Conservation (phyloP, 2,113 vertebrate species). For the Mustelus asterias region DNA sequence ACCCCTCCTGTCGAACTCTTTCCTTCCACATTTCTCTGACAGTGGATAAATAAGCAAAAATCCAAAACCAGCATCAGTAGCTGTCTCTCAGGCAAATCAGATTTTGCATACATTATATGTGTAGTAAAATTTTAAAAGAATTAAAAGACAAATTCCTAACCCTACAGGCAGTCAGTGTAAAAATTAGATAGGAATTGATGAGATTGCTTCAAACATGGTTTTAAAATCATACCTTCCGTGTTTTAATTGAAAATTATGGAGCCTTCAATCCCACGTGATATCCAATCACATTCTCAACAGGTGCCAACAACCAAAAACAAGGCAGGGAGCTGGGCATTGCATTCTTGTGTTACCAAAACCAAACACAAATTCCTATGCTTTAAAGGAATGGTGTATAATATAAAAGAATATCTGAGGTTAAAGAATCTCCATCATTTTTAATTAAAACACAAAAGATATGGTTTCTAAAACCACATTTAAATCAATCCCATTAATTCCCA, state of each 20-base stretch:
- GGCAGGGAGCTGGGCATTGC: not conserved
- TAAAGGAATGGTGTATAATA: not conserved
- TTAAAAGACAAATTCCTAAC: not conserved
- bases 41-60: not conserved
- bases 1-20: not conserved
- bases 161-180: not conserved
- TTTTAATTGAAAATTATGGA: not conserved
- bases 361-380: not conserved
- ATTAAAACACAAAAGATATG: not conserved
- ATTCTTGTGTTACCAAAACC: not conserved
- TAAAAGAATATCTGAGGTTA: not conserved
- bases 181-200: not conserved
- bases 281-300: not conserved
- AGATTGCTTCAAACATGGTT: not conserved
- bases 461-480: not conserved
- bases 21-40: not conserved
- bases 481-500: not conserved
- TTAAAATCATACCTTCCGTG: not conserved
- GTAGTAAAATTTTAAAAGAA: not conserved
- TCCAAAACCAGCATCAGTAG: not conserved
- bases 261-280: not conserved
- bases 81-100: not conserved
- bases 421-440: not conserved
- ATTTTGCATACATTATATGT: not conserved
- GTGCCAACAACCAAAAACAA: not conserved